Conservation (phyloP, 1,140 invertebrate species). For the Hylaeus anthracinus region DNA sequence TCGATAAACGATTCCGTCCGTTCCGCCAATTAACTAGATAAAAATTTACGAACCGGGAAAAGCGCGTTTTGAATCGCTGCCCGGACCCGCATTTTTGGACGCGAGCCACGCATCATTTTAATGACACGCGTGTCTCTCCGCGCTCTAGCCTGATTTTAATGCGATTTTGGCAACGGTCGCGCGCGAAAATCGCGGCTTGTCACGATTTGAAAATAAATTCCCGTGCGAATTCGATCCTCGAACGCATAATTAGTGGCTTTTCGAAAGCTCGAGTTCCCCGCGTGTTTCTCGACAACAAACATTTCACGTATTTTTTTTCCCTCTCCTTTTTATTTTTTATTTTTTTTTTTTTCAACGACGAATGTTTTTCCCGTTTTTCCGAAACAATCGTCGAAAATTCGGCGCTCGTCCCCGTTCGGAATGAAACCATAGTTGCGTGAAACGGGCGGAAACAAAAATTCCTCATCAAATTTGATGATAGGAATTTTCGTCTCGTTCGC, state of each 20-base stretch:
- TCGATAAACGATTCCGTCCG: not conserved
- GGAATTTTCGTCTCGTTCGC: no score
- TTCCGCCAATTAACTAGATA: not conserved
- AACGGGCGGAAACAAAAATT: no score
- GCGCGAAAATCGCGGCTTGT: slow-evolving; percentile 23
- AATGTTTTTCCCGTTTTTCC: not conserved
- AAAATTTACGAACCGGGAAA: not conserved
- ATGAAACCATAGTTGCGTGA: not conserved
- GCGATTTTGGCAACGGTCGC: slow-evolving; percentile 69
- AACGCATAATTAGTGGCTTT: not conserved
- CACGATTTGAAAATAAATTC: slow-evolving; percentile 9
- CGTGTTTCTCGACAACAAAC: no score
- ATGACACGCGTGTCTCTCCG: slow-evolving; percentile 70
- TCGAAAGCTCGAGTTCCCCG: not conserved
- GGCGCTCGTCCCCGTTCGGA: not conserved
- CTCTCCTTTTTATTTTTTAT: no score
- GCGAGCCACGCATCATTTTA: slow-evolving; percentile 71
- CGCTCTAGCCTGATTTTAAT: slow-evolving; percentile 67
- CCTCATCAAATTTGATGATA: no score
- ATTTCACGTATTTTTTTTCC: no score
- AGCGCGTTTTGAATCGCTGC: slow-evolving; percentile 12
- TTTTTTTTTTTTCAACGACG: not conserved
- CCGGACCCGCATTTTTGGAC: slow-evolving; percentile 57
- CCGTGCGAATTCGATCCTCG: not conserved
- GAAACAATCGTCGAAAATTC: not conserved